Evolutionary conservation across 2,797 vertebrate genomes (phyloP).

Genomic region (Threskiornis aethiopicus): DNA sequence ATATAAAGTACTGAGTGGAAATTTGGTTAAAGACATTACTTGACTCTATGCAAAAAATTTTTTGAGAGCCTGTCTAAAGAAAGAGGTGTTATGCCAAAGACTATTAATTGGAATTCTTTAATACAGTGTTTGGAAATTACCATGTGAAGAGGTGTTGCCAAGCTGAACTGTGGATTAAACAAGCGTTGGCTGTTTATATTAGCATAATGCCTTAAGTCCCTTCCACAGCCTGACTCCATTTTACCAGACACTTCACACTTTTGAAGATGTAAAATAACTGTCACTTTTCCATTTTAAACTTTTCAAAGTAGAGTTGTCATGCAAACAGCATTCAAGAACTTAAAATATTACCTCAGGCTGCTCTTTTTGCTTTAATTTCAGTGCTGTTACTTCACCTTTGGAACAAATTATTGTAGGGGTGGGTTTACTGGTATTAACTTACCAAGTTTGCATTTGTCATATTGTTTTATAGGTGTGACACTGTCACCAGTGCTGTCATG

Average conservation of each 20-base stretch:
- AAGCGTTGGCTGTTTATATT: background rate
- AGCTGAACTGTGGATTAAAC: background rate
- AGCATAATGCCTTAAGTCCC: background rate
- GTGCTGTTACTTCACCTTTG: background rate
- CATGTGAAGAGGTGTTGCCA: background rate
- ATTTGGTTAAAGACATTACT: background rate
- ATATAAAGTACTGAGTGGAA: background rate
- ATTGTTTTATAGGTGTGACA: constrained; percentile 86
- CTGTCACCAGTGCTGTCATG: constrained; percentile 95
- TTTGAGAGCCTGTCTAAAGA: background rate
- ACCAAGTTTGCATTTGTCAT: background rate
- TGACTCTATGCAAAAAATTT: background rate
- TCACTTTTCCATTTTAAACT: background rate
- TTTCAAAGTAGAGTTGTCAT: background rate
- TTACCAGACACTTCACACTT: background rate
- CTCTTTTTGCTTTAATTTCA: background rate
- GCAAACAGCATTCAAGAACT: background rate
- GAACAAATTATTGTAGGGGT: background rate
- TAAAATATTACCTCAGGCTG: background rate
- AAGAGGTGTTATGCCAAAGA: background rate
- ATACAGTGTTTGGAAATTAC: background rate
- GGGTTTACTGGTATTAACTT: background rate
- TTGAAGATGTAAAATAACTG: background rate
- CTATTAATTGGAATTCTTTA: background rate
- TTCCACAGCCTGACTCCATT: background rate